Conservation (phyloP, 2,797 vertebrate genomes). For the Naso thynnoides region DNA sequence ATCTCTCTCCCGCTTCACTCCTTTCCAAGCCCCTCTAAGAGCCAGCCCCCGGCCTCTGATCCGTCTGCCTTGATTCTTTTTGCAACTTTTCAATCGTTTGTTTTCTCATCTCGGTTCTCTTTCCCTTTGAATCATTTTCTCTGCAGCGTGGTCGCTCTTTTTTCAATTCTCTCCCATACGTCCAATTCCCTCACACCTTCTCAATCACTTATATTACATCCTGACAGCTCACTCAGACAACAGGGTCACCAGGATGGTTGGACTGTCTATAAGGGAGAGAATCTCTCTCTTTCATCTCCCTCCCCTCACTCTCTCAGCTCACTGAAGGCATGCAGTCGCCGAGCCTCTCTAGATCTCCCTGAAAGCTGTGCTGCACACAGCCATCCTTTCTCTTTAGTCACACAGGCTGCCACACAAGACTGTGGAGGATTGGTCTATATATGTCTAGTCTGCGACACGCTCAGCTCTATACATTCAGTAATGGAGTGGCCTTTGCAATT, state of each 20-base stretch:
- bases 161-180: conserved; percentile 6
- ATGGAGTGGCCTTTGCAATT: conserved; percentile 48
- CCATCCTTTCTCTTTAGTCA: conserved; percentile 8
- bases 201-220: conserved; percentile 54
- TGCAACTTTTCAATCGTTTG: conserved; percentile 33
- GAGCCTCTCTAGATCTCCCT: conserved; percentile 18
- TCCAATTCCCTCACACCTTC: conserved; percentile 33
- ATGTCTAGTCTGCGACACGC: conserved; percentile 18
- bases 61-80: conserved; percentile 2
- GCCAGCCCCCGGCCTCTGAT: conserved; percentile 9
- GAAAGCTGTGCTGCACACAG: conserved; percentile 30
- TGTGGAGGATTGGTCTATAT: conserved; percentile 22
- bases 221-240: conserved; percentile 66
- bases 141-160: neutral
- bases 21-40: conserved; percentile 7
- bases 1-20: conserved; percentile 19
- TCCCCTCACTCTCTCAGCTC: conserved; percentile 12
- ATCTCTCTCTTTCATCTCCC: conserved; percentile 20
- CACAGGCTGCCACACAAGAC: conserved; percentile 9
- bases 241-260: conserved; percentile 41
- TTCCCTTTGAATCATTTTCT: conserved; percentile 23
- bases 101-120: conserved; percentile 22
- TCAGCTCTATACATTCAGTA: conserved; percentile 43
- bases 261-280: conserved; percentile 29
- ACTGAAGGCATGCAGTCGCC: conserved; percentile 26